phyloP scores from a whole-genome alignment of 2,888 invertebrate genomes.

The Prenolepis imparis region DNA sequence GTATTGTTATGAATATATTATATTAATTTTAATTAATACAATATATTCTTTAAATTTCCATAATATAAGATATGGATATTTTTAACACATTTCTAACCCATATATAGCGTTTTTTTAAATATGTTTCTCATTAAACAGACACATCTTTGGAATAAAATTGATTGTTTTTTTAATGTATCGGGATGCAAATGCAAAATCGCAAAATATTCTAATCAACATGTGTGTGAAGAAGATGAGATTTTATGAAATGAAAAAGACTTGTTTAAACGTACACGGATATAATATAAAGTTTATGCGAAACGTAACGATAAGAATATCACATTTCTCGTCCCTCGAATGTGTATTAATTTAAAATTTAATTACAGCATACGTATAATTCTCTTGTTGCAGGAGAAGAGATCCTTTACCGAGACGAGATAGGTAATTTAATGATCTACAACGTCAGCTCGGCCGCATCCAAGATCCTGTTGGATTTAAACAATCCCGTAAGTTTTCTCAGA shows the following conservation, averaged over 20 bases:
- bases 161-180: not conserved
- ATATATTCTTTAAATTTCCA: not conserved
- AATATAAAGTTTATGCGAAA: not conserved
- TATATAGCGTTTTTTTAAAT: no score
- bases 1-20: no score
- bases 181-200: not conserved
- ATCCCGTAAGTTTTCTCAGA: conserved; percentile 85
- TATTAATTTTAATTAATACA: no score
- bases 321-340: not conserved
- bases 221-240: conserved; percentile 1
- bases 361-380: not conserved
- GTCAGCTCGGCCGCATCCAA: conserved; percentile 85
- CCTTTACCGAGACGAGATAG: conserved; percentile 88
- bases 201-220: not conserved
- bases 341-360: conserved; percentile 34
- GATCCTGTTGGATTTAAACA: conserved; percentile 86
- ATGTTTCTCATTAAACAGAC: not conserved
- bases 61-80: no score
- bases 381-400: conserved; percentile 89
- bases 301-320: not conserved
- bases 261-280: not conserved
- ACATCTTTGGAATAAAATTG: not conserved
- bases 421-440: conserved; percentile 88
- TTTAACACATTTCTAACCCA: no score
- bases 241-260: not conserved